Percentiles rank a stretch among this genome's conserved stretches.
Conservation (phyloP, 2,797 vertebrate genomes). For the Eupleurogrammus muticus region DNA sequence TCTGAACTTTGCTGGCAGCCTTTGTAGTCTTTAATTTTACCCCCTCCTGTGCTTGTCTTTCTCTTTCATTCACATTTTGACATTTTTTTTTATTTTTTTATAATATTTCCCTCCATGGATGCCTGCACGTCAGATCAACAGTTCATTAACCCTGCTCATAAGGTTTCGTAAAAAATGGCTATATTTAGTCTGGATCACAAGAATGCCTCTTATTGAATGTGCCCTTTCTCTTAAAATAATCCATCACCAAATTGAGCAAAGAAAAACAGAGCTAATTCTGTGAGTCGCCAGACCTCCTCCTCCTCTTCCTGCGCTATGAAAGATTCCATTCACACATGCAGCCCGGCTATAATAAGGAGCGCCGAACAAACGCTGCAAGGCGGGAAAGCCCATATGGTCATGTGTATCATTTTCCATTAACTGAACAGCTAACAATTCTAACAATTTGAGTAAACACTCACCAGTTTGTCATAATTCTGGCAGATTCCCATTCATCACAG, state of each 20-base stretch:
- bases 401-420: constrained; percentile 73
- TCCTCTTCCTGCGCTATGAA: constrained; percentile 81
- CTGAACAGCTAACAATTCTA: constrained; percentile 58
- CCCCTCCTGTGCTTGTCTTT: constrained; percentile 7
- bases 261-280: constrained; percentile 83
- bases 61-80: constrained; percentile 32
- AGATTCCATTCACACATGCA: constrained; percentile 81
- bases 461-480: constrained; percentile 51
- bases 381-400: constrained; percentile 73
- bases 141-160: constrained; percentile 60
- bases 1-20: constrained; percentile 54
- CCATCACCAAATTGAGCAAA: constrained; percentile 81
- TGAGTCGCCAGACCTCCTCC: constrained; percentile 75
- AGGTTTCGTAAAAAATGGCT: constrained; percentile 50
- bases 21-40: constrained; percentile 30
- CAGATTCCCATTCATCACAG: constrained; percentile 52
- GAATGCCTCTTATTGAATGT: constrained; percentile 76
- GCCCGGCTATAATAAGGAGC: constrained; percentile 71
- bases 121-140: constrained; percentile 49
- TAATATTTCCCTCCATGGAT: constrained; percentile 40
- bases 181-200: constrained; percentile 73
- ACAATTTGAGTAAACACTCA: constrained; percentile 62
- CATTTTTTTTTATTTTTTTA: constrained; percentile 35
- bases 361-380: constrained; percentile 47
- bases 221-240: constrained; percentile 81